phyloP scores from a whole-genome alignment of 23 tunicate genomes.

The Corella eumyota region DNA sequence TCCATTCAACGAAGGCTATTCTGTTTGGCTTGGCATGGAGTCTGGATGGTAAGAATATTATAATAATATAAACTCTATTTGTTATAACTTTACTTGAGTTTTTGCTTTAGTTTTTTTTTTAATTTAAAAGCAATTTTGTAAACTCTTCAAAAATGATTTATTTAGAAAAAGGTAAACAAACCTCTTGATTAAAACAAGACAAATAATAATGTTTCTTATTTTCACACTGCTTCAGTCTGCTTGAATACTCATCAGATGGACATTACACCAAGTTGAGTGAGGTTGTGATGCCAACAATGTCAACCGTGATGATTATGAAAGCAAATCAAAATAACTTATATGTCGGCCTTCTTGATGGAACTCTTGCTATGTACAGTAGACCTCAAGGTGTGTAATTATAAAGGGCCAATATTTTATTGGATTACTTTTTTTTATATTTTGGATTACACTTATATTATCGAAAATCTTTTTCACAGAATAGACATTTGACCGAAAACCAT shows the following conservation, averaged over 20 bases:
- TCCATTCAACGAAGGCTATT: slow-evolving; percentile 13
- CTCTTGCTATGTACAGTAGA: slow-evolving; percentile 56
- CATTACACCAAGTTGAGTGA: slow-evolving; percentile 50
- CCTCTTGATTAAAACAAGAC: too few relatives aligned
- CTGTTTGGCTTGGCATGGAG: slow-evolving; percentile 94
- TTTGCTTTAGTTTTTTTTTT: too few relatives aligned
- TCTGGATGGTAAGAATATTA: slow-evolving; percentile 70
- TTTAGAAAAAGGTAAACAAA: too few relatives aligned
- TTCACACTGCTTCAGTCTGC: slow-evolving; percentile 35
- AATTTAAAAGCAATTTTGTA: too few relatives aligned
- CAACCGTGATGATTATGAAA: slow-evolving; percentile 90
- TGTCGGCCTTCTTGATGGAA: slow-evolving; percentile 83
- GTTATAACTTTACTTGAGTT: too few relatives aligned
- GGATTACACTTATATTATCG: too few relatives aligned
- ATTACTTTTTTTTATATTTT: too few relatives aligned
- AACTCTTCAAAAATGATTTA: too few relatives aligned
- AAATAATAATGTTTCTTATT: too few relatives aligned
- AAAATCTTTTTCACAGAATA: too few relatives aligned
- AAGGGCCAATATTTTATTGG: neutral
- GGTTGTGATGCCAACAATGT: slow-evolving; percentile 87
- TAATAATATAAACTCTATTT: too few relatives aligned
- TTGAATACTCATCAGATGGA: slow-evolving; percentile 54
- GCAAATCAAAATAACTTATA: slow-evolving; percentile 40
- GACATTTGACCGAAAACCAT: too few relatives aligned
- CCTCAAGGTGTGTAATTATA: slow-evolving; percentile 29